Base-by-base conservation (phyloP, 2,888 invertebrate genomes). In the Tetragonula carbonaria region DNA sequence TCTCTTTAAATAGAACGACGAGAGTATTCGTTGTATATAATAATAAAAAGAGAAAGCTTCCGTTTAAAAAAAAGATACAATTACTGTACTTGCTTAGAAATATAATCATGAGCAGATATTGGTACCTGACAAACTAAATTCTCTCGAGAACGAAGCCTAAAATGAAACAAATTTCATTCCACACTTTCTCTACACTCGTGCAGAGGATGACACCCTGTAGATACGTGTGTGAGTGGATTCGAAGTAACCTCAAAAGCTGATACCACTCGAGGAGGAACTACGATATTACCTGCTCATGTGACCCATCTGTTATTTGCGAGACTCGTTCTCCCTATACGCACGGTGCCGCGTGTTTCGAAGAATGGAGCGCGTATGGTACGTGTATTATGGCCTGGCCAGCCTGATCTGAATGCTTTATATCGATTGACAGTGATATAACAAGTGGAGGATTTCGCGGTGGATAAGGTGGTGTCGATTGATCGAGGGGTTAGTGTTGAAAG, bases 211-310 rank as follows among this genome's bases (percentile, higher is more conserved):
- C 45, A 45, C 45, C 0, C 45, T 16, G n/a, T 62, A 23, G 28
- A 33, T 18, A 81, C 74, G 65, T 45, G 83, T 76, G 79, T 76
- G 51, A 65, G 76, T 85, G 85, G 75, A 87, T 86, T n/a, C 82
- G 80, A 80, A 72, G 84, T 74, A 87, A 86, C 88, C 89, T 90
- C 82, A 79, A 79, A 85, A 84, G 86, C 84, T 85, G 90, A 88
- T 88, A 84, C 90, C 91, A 89, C 90, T 91, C 87, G 83, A 89
- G 78, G 78, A 75, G 71, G 83, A 84, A 86, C 83, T 76, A 90
- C 89, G 74, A 77, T 73, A 59, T 82, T 88, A 91, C 91, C 91
- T 91, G 91, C 88, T 87, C 71, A 45, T 78, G 80, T 77, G 87
- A 80, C 70, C 82, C 86, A 80, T 88, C 89, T 80, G 86, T 89